phyloP scores from a whole-genome alignment of 2,888 invertebrate species.

The Ectemnius lituratus region DNA sequence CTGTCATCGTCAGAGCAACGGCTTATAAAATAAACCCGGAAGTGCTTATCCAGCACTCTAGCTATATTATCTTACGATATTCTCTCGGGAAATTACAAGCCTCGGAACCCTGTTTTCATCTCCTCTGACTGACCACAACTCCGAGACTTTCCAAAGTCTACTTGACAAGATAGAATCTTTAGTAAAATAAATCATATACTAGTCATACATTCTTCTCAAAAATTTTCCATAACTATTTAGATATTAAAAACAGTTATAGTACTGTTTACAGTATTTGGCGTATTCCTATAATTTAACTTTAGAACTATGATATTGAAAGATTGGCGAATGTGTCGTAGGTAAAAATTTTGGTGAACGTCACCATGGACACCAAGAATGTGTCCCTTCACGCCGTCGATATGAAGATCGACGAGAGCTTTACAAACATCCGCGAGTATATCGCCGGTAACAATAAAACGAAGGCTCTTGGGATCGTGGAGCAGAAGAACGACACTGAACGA shows the following conservation, averaged over 20 bases:
- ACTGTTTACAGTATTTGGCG: not conserved
- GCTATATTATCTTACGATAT: too few species aligned
- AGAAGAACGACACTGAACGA: slow-evolving; percentile 81
- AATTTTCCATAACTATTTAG: too few species aligned
- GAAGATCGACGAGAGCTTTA: slow-evolving; percentile 81
- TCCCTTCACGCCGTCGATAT: slow-evolving; percentile 88
- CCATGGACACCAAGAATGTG: slow-evolving; percentile 83
- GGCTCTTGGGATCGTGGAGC: slow-evolving; percentile 75
- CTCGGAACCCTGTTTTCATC: too few species aligned
- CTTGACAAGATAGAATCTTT: too few species aligned
- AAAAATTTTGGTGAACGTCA: slow-evolving; percentile 82
- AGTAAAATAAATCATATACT: too few species aligned
- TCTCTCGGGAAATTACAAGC: too few species aligned
- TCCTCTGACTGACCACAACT: too few species aligned
- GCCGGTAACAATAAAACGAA: slow-evolving; percentile 49
- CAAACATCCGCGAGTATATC: slow-evolving; percentile 78
- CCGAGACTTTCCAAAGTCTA: too few species aligned
- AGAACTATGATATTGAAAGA: not conserved
- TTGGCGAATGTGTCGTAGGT: slow-evolving; percentile 73
- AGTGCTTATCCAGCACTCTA: not conserved
- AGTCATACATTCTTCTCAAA: too few species aligned
- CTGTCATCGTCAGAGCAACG: not conserved
- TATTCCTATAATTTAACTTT: not conserved
- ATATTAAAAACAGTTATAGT: too few species aligned
- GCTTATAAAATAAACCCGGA: not conserved